Evolutionary conservation across 2,113 vertebrate species (phyloP).

Genomic region (Catharus minimus): DNA sequence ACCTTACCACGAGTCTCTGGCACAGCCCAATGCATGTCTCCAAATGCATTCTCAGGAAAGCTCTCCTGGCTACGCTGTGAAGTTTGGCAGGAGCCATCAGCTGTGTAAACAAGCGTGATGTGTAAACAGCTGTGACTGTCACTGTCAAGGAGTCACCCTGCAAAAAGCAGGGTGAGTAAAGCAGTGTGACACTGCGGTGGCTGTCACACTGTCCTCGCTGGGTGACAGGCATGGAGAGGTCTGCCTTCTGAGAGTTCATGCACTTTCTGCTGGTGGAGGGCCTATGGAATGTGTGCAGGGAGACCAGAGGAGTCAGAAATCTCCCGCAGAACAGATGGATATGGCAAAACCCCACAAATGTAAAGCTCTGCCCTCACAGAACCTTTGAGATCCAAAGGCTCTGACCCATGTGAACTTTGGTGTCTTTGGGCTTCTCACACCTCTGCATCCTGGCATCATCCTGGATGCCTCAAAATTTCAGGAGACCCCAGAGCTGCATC

Average conservation of each 20-base stretch:
- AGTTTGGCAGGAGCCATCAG: rapidly evolving
- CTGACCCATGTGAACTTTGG: rapidly evolving
- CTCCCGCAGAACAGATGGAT: not conserved
- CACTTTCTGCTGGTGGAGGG: rapidly evolving
- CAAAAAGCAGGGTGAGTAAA: not conserved
- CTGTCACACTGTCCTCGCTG: rapidly evolving
- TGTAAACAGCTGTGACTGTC: rapidly evolving
- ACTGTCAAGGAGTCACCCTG: not conserved
- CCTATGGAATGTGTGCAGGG: not conserved
- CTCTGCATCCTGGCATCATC: not conserved
- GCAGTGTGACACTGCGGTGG: not conserved
- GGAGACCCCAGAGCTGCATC: not conserved
- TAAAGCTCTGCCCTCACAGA: not conserved
- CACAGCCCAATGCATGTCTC: not conserved
- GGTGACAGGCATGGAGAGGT: not conserved
- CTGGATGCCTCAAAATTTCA: not conserved
- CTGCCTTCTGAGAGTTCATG: not conserved
- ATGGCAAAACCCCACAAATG: not conserved
- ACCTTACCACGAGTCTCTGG: rapidly evolving
- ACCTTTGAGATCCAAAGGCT: not conserved
- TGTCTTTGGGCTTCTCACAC: not conserved
- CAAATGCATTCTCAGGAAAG: not conserved
- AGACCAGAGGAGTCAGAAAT: not conserved
- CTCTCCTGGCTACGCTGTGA: not conserved
- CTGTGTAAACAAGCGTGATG: rapidly evolving